These are phyloP conservation scores for Protobothrops flavoviridis DNA, from an alignment of 2,113 vertebrate species.

Conservation along the genomic window DNA sequence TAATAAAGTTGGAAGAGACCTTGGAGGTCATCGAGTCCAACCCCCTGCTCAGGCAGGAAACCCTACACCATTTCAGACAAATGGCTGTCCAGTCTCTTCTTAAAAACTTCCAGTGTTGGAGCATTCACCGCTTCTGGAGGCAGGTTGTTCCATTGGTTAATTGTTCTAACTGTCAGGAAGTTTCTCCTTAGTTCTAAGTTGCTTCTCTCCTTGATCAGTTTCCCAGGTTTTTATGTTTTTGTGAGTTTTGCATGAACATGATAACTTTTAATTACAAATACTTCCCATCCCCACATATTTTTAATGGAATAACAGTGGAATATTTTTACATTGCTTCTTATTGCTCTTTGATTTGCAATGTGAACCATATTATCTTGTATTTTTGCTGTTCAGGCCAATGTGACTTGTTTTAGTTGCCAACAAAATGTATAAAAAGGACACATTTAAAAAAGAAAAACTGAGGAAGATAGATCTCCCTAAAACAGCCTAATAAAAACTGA, in stretches of 20 bases:
- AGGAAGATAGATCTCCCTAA: background rate
- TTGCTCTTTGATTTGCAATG: background rate
- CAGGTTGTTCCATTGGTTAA: too few relatives aligned
- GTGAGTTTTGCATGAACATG: background rate
- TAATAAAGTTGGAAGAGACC: too few relatives aligned
- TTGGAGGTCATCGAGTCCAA: too few relatives aligned
- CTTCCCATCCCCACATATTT: background rate
- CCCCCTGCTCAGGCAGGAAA: too few relatives aligned
- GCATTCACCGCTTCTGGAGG: too few relatives aligned
- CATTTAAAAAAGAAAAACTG: background rate
- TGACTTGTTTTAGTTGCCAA: background rate
- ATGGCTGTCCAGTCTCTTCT: too few relatives aligned
- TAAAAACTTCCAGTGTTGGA: too few relatives aligned
- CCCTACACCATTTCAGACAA: too few relatives aligned
- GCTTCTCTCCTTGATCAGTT: too few relatives aligned
- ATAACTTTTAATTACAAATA: background rate
- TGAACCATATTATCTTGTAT: background rate
- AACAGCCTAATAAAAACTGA: background rate
- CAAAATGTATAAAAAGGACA: background rate
- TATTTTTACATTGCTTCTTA: background rate
- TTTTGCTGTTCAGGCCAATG: background rate
- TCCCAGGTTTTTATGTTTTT: background rate
- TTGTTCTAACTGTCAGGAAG: too few relatives aligned
- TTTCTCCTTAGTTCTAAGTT: too few relatives aligned
- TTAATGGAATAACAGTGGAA: background rate